Evolutionary conservation across 2,888 invertebrate species (phyloP).

Genomic region (Lasioglossum figueresi): DNA sequence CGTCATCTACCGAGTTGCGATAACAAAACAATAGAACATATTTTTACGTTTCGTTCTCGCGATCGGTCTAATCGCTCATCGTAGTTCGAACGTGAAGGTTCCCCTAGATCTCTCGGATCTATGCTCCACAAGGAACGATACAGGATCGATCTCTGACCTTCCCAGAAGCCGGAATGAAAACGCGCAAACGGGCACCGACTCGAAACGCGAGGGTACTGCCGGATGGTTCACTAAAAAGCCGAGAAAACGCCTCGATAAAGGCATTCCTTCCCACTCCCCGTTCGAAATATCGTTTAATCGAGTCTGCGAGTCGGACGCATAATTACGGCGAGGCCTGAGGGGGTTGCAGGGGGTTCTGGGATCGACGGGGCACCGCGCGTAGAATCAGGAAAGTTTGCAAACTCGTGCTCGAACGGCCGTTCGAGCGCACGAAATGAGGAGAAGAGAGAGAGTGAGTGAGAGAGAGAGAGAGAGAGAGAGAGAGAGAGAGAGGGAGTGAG

Average conservation of each 20-base stretch:
- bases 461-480: slow-evolving; percentile 18
- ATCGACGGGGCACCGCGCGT: slow-evolving; percentile 39
- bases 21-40: background rate
- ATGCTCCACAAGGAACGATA: background rate
- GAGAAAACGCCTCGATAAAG: slow-evolving; percentile 19
- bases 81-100: too few relatives aligned
- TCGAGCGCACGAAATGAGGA: slow-evolving; percentile 47
- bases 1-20: background rate
- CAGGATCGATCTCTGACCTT: background rate
- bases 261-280: slow-evolving; percentile 3
- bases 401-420: slow-evolving; percentile 64
- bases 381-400: slow-evolving; percentile 68
- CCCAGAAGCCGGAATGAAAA: background rate
- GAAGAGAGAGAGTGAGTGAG: background rate
- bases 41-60: too few relatives aligned
- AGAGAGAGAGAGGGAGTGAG: slow-evolving; percentile 1
- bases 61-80: too few relatives aligned
- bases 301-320: slow-evolving; percentile 41
- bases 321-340: slow-evolving; percentile 44
- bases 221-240: background rate
- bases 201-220: background rate
- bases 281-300: slow-evolving; percentile 38
- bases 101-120: background rate
- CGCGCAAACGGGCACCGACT: background rate
- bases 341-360: background rate